These are phyloP conservation scores for Bombus picipes DNA, from an alignment of 1,140 invertebrate species.

Conservation along the genomic window DNA sequence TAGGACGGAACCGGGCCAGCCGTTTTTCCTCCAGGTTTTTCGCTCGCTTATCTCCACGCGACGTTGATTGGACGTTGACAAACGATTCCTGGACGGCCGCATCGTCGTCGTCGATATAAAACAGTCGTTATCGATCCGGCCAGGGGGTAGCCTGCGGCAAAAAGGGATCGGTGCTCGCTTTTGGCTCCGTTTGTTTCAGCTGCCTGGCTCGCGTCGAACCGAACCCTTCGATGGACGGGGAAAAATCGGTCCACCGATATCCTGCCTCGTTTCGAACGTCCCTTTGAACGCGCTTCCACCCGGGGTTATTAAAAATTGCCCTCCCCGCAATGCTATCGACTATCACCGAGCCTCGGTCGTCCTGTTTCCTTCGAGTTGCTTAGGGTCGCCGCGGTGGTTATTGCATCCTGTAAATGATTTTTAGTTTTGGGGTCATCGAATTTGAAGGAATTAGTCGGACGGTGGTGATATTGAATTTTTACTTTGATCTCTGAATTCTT, in stretches of 20 bases:
- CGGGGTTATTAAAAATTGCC: conserved; percentile 41
- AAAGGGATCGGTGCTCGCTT: conserved; percentile 30
- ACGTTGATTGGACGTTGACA: conserved; percentile 79
- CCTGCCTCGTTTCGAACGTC: neutral
- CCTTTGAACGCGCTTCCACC: neutral
- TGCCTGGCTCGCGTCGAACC: neutral
- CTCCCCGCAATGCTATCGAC: neutral
- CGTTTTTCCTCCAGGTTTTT: conserved; percentile 28
- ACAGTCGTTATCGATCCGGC: conserved; percentile 72
- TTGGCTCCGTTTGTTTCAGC: conserved; percentile 7
- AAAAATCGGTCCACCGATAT: conserved; percentile 19
- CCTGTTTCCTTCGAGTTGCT: neutral
- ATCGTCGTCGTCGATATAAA: conserved; percentile 68
- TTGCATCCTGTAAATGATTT: neutral
- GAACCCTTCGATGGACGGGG: neutral
- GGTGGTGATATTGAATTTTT: too few species aligned
- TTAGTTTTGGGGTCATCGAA: too few species aligned
- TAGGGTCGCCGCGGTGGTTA: neutral
- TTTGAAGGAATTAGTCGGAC: too few species aligned
- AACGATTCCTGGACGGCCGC: conserved; percentile 70
- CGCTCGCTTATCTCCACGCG: conserved; percentile 50
- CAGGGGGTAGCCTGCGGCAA: conserved; percentile 13
- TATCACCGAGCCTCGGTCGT: neutral
- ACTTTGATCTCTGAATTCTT: too few species aligned
- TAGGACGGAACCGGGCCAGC: neutral